These are phyloP conservation scores for Neodontobutis hainanensis DNA, from an alignment of 2,113 vertebrate genomes.

Conservation along the genomic window DNA sequence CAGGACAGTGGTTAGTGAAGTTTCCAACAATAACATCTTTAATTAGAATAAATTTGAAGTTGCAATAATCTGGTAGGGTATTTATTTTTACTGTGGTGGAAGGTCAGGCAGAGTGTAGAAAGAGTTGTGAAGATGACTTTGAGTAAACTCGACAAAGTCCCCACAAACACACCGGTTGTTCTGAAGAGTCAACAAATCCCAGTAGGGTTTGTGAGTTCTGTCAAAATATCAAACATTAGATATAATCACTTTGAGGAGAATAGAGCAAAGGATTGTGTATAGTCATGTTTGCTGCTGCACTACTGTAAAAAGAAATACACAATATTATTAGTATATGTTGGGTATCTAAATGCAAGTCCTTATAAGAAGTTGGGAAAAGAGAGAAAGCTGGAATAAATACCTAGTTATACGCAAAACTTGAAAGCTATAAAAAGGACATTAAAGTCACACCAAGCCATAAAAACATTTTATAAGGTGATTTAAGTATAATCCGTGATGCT, in stretches of 20 bases:
- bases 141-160: not conserved
- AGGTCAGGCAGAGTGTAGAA: constrained; percentile 57
- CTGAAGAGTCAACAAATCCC: constrained; percentile 13
- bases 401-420: not conserved
- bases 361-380: not conserved
- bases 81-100: constrained; percentile 55
- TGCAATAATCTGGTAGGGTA: constrained; percentile 47
- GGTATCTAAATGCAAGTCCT: too few species aligned
- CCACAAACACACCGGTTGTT: constrained; percentile 3
- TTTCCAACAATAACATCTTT: constrained; percentile 64
- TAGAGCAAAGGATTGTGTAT: constrained; percentile 26
- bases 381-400: constrained; percentile 6
- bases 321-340: too few species aligned
- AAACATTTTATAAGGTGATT: constrained; percentile 41
- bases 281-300: not conserved
- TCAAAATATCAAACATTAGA: constrained; percentile 35
- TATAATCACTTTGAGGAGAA: constrained; percentile 14
- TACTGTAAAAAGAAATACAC: not conserved
- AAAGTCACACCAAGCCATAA: constrained; percentile 30
- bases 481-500: constrained; percentile 44
- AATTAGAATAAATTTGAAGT: constrained; percentile 64
- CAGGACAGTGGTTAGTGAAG: constrained; percentile 45
- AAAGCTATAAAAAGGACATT: constrained; percentile 21
- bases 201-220: constrained; percentile 26
- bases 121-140: constrained; percentile 35